Evolutionary conservation across 2,113 vertebrate species (phyloP), one percentile per base, ranked within the genome.

Genomic region (Nyctereutes procyonoides): DNA sequence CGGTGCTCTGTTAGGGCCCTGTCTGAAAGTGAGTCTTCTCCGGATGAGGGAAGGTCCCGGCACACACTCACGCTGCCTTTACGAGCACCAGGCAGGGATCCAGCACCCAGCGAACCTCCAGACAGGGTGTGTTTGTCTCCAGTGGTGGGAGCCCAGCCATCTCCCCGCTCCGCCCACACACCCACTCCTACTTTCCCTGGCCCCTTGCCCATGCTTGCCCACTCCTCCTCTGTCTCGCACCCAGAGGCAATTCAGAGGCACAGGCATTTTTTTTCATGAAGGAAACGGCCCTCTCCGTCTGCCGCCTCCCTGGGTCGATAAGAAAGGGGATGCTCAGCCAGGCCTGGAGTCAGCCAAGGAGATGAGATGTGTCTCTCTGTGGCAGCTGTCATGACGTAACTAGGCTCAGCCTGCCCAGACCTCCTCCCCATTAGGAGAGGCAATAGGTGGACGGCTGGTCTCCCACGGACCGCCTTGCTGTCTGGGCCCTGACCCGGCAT

Each of bases 271-370:
- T 87, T 97, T 93, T 82, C 73, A 13, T 79, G 94, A 83, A 94
- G 84, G 87, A 96, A 96, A 90, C 96, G 84, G 55, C 90, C 93
- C 90, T 86, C 95, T 96, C 92, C 16, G 96, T 97, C 97, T 98
- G 98, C 76, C 89, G 67, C 97, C 97, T 97, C 96, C 96, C 74
- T 63, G 80, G 97, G 84, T 97, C 96, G 95, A 98, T 98, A 98
- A 97, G 87, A 86, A 87, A 62, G 58, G 90, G 74, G 84, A 51
- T 20, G 10, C 56, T 88, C 88, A 93, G 87, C 96, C 94, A 76
- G 91, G 62, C 86, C 96, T 81, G 35, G 82, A 96, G 93, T 90
- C 65, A 1, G 95, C 87, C 55, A 53, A 56, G 38, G 87, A 84
- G 91, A 51, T 65, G 60, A 77, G 80, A 77, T 51, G 63, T 1